These are phyloP conservation scores for Drosophila bunnanda DNA, from an alignment of 2,888 invertebrate genomes.

Conservation along the genomic window DNA sequence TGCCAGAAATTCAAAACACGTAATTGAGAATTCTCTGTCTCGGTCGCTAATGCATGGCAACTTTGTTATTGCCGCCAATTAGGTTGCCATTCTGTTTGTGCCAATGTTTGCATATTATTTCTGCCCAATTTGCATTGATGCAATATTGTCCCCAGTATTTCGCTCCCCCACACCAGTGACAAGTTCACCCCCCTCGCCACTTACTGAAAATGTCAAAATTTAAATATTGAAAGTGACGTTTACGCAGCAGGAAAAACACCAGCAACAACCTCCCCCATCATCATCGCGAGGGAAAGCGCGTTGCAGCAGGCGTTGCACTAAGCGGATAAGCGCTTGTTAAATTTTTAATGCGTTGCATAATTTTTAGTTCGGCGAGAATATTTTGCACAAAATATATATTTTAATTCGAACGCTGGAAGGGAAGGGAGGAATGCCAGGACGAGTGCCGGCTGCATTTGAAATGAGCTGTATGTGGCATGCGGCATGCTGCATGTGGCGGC, in stretches of 20 bases:
- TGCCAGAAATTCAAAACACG: constrained; percentile 23
- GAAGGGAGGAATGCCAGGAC: constrained; percentile 32
- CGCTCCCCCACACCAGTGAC: neutral
- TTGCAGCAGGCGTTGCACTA: constrained; percentile 67
- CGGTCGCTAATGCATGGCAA: constrained; percentile 17
- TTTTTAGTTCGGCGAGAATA: constrained; percentile 72
- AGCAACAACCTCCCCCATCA: neutral
- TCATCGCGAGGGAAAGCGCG: constrained; percentile 9
- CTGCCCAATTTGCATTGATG: constrained; percentile 69
- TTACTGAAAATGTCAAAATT: constrained; percentile 68
- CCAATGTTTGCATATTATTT: constrained; percentile 73
- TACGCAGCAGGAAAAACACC: constrained; percentile 35
- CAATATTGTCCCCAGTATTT: constrained; percentile 28
- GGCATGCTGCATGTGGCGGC: constrained; percentile 12
- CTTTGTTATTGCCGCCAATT: constrained; percentile 67
- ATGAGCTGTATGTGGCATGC: constrained; percentile 45
- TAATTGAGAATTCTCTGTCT: constrained; percentile 23
- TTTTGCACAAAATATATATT: constrained; percentile 57
- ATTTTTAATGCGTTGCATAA: constrained; percentile 78
- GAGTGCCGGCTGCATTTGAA: constrained; percentile 53
- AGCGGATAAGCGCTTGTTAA: constrained; percentile 79
- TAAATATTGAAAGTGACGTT: constrained; percentile 71
- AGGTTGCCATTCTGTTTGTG: constrained; percentile 56
- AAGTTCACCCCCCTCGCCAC: constrained; percentile 8
- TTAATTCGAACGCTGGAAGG: neutral